These are phyloP conservation scores for Pomatostomus ruficeps DNA, from an alignment of 2,113 vertebrate genomes.

Conservation along the genomic window DNA sequence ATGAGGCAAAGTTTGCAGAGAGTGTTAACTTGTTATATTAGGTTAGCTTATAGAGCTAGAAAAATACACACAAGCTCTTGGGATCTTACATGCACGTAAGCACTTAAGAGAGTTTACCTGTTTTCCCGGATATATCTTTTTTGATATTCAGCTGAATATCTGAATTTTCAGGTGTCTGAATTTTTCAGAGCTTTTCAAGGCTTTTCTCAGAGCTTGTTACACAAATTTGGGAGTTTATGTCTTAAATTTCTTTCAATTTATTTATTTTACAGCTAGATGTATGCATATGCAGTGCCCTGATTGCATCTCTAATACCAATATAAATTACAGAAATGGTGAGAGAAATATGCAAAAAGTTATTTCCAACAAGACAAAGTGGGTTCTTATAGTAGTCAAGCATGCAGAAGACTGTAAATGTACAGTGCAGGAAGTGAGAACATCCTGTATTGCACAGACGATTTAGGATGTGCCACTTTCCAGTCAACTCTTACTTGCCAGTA, in stretches of 20 bases:
- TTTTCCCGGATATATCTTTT: background rate
- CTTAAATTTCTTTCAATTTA: background rate
- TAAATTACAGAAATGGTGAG: background rate
- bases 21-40: background rate
- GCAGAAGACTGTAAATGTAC: background rate
- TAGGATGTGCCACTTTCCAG: background rate
- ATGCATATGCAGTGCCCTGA: background rate
- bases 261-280: background rate
- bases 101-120: background rate
- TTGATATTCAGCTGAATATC: background rate
- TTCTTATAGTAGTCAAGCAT: background rate
- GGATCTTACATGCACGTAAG: background rate
- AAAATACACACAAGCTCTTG: background rate
- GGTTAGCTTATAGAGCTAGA: background rate
- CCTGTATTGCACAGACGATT: background rate
- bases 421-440: background rate
- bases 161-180: background rate
- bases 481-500: background rate
- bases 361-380: background rate
- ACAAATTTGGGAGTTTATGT: background rate
- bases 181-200: background rate
- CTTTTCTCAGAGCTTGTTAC: background rate
- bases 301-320: background rate
- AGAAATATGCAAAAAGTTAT: background rate
- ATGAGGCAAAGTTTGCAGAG: background rate